These are phyloP conservation scores for Pelobates cultripes DNA, from an alignment of 2,797 vertebrate species.

Conservation along the genomic window DNA sequence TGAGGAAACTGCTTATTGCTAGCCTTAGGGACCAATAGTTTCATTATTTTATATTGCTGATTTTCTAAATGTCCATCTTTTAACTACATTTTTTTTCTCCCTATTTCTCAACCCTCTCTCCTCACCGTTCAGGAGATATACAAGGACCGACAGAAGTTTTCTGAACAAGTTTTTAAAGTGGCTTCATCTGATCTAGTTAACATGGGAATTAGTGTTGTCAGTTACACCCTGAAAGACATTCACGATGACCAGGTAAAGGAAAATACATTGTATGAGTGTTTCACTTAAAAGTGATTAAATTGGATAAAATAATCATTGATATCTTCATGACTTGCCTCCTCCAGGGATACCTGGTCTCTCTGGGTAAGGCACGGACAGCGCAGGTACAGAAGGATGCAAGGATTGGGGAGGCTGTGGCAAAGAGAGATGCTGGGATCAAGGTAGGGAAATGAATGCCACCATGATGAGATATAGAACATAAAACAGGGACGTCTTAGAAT, in stretches of 20 bases:
- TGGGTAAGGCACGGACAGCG: slow-evolving; percentile 92
- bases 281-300: too few relatives aligned
- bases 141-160: slow-evolving; percentile 96
- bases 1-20: too few relatives aligned
- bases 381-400: slow-evolving; percentile 94
- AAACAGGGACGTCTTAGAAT: too few relatives aligned
- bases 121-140: slow-evolving; percentile 84
- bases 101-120: too few relatives aligned
- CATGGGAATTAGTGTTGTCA: slow-evolving; percentile 95
- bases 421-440: slow-evolving; percentile 89
- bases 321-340: background rate
- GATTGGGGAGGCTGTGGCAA: slow-evolving; percentile 91
- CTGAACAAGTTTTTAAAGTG: slow-evolving; percentile 94
- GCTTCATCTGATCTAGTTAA: slow-evolving; percentile 95
- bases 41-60: too few relatives aligned
- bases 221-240: slow-evolving; percentile 95
- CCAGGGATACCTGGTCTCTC: slow-evolving; percentile 86
- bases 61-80: too few relatives aligned
- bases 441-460: slow-evolving; percentile 61
- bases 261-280: too few relatives aligned
- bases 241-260: slow-evolving; percentile 90
- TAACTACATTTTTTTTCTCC: too few relatives aligned
- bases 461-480: too few relatives aligned
- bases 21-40: too few relatives aligned
- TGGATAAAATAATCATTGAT: background rate